A percentile compares a stretch with the other conserved stretches of the same genome.
Evolutionary conservation across 2,888 invertebrate species (phyloP).

Genomic region (Poecilobothrus nobilitatus): DNA sequence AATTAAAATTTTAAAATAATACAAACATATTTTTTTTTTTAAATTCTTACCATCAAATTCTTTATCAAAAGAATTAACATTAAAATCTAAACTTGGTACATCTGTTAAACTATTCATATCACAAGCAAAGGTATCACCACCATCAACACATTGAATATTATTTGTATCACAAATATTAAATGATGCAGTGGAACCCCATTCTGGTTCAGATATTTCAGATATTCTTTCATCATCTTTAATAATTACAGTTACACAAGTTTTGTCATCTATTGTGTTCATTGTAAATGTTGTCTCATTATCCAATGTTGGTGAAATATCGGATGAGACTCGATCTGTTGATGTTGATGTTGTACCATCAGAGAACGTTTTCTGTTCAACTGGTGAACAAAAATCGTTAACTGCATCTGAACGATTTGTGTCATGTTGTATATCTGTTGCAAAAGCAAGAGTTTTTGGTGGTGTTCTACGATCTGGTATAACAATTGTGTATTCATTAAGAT

Average conservation of each 20-base stretch:
- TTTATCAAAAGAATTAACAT: constrained; percentile 16
- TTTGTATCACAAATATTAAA: constrained; percentile 7
- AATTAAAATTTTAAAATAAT: neutral
- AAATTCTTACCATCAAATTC: neutral
- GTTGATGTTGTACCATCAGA: constrained; percentile 25
- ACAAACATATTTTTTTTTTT: neutral
- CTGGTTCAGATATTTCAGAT: constrained; percentile 28
- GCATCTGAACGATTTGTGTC: constrained; percentile 13
- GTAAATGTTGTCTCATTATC: constrained; percentile 25
- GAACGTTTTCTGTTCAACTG: constrained; percentile 27
- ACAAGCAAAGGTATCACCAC: constrained; percentile 8
- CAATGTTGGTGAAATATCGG: constrained; percentile 23
- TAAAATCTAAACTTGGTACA: constrained; percentile 23
- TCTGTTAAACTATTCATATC: constrained; percentile 24
- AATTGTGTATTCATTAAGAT: neutral
- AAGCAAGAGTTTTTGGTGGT: constrained; percentile 21
- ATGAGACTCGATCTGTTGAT: constrained; percentile 22
- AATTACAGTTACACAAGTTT: constrained; percentile 25
- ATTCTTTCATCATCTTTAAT: constrained; percentile 26
- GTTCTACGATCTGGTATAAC: constrained; percentile 10
- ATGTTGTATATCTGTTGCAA: neutral
- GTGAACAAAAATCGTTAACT: constrained; percentile 24
- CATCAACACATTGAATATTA: neutral
- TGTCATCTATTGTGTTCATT: constrained; percentile 25
- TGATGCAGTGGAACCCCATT: constrained; percentile 24